Evolutionary conservation across 37 sponge, comb jelly and placozoan species (phyloP), one percentile per base, ranked within the genome.

Genomic region (Ephydatia muelleri): DNA sequence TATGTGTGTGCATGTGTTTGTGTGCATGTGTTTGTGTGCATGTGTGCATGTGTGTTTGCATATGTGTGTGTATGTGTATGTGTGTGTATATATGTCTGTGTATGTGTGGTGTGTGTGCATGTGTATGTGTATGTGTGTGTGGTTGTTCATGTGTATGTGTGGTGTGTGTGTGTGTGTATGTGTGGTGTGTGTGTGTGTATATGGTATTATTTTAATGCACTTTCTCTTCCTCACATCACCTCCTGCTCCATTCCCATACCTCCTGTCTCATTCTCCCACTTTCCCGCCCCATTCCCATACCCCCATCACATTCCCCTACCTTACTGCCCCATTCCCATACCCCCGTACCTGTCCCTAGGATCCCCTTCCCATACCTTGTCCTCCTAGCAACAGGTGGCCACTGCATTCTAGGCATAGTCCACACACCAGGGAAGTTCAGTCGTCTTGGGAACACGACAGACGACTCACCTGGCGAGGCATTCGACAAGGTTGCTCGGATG

Each of bases 351-450:
- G 19, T 72, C 35, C 35, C 73, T n/a, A 88, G 89, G 31, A 74
- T 96, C 43, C 84, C 92, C 34, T 96, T 96, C 83, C 97, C 97
- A 67, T 96, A 83, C 73, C 83, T 96, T 70, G 84, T 89, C 26
- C 85, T 93, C 32, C 78, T 96, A n/a, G 85, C 86, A 3, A 94
- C 97, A 28, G 97, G 97, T 0, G 95, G 94, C 27, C 94, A 96
- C 82, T 91, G 94, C 49, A 78, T 91, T 68, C 70, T 96, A 35
- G 87, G 77, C 38, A 69, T 90, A 12, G 93, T 70, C 31, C 72
- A 93, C 2, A 70, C 48, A 0, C 37, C 85, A 0, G 75, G 82
- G 12, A n/a, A 68, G 72, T 92, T 89, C 71, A 25, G 34, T 3
- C 29, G 90, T 5, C 75, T 92, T 28, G 95, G 93, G 9, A 49